Evolutionary conservation across 2,888 invertebrate species (phyloP), one percentile per base, ranked within the genome.

Genomic region (Pomacea canaliculata): DNA sequence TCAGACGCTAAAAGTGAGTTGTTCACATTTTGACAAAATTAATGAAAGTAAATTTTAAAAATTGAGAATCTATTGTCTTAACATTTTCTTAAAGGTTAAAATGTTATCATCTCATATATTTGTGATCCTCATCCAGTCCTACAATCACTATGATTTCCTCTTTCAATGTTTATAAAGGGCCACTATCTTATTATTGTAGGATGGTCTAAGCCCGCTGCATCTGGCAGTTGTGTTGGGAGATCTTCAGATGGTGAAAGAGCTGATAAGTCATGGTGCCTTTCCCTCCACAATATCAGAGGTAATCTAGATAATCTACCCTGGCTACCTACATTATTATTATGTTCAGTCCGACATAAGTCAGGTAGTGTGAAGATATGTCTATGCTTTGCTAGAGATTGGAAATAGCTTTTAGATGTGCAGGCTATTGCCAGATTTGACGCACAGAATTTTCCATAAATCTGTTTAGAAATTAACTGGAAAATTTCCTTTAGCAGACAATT

Each of bases 221-320:
- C 23, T 74, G 62, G 74, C 74, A 8, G 74, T 74, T 27, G 74
- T 74, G 0, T 37, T 74, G 9, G 74, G 74, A 23, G 63, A 74
- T 48, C 74, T 74, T 3, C 74, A 74, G 74, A 74, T 74, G 74
- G 74, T 74, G 49, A 56, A 67, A 62, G 74, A 74, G 51, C 74
- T 74, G 7, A 74, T 74, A 13, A 74, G 59, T 46, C 74, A 74
- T 67, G 74, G 74, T 68, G 74, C 74, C 74, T 74, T 69, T 46
- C 74, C 74, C 46, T 60, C 68, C 63, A 74, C 74, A 12, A 46
- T 67, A 16, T 74, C 74, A 13, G 74, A 68, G 69, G 74, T 73
- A 67, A n/a, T 37, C 37, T 37, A 37, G 37, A 37, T 37, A 37
- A 37, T 37, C 37, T 37, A 23, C 3, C n/a, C 60, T 62, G 9